Conservation (phyloP, 2,797 vertebrate genomes). For the Peromyscus eremicus region DNA sequence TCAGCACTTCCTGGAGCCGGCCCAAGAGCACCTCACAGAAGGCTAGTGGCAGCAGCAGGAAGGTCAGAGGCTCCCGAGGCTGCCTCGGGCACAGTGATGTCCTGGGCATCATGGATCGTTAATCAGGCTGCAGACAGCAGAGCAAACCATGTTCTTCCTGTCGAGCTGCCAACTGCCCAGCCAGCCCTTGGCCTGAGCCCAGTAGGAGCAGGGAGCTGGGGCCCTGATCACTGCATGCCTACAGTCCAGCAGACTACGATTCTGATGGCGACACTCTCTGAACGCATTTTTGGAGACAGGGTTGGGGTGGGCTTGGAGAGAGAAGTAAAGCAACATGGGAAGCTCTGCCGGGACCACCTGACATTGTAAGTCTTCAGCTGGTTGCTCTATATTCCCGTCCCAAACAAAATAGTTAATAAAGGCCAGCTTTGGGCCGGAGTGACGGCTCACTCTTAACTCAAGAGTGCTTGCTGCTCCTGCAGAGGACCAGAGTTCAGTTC, state of each 20-base stretch:
- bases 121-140: conserved; percentile 51
- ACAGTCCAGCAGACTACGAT: not conserved
- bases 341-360: not conserved
- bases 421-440: not conserved
- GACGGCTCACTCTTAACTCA: not conserved
- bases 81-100: not conserved
- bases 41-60: not conserved
- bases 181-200: conserved; percentile 28
- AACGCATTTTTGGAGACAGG: not conserved
- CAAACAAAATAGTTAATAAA: not conserved
- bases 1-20: not conserved
- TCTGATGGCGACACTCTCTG: not conserved
- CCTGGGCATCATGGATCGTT: not conserved
- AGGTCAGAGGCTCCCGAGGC: not conserved
- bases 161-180: conserved; percentile 51
- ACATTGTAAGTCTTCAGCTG: not conserved
- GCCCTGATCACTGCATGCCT: not conserved
- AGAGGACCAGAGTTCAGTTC: not conserved
- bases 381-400: too few relatives aligned
- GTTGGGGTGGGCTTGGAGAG: not conserved
- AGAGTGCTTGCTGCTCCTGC: not conserved
- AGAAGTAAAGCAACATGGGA: not conserved
- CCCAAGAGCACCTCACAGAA: not conserved
- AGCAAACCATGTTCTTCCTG: conserved; percentile 38
- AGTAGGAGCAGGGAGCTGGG: not conserved